These are phyloP conservation scores for Euglossa dilemma DNA, from an alignment of 1,140 invertebrate species.

Conservation along the genomic window DNA sequence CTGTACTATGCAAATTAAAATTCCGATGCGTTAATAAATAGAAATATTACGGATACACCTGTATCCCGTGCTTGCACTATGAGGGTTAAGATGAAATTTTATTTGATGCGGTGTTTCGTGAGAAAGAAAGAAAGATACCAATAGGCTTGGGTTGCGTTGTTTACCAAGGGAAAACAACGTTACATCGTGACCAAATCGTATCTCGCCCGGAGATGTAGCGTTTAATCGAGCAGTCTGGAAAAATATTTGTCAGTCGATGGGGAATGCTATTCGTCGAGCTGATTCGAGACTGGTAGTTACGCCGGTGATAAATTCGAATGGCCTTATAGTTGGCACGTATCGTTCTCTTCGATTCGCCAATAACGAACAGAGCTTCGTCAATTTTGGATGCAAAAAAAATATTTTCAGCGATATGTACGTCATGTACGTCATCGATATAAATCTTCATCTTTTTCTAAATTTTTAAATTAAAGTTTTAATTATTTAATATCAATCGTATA, in stretches of 20 bases:
- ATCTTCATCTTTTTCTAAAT: too few relatives aligned
- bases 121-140: slow-evolving; percentile 16
- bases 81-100: background rate
- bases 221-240: slow-evolving; percentile 37
- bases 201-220: background rate
- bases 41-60: too few relatives aligned
- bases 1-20: too few relatives aligned
- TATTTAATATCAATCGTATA: too few relatives aligned
- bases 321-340: background rate
- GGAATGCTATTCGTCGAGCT: background rate
- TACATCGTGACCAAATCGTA: background rate
- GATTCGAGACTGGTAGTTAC: slow-evolving; percentile 6
- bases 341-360: background rate
- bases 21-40: too few relatives aligned
- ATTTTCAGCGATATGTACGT: too few relatives aligned
- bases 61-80: too few relatives aligned
- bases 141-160: background rate
- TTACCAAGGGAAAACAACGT: slow-evolving; percentile 18
- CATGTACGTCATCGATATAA: too few relatives aligned
- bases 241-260: slow-evolving; percentile 37
- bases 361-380: too few relatives aligned
- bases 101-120: too few relatives aligned
- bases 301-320: slow-evolving; percentile 14
- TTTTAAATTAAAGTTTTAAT: too few relatives aligned
- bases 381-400: too few relatives aligned